Conservation (phyloP, 2,113 vertebrate species). For the Hirundichthys speculiger region DNA sequence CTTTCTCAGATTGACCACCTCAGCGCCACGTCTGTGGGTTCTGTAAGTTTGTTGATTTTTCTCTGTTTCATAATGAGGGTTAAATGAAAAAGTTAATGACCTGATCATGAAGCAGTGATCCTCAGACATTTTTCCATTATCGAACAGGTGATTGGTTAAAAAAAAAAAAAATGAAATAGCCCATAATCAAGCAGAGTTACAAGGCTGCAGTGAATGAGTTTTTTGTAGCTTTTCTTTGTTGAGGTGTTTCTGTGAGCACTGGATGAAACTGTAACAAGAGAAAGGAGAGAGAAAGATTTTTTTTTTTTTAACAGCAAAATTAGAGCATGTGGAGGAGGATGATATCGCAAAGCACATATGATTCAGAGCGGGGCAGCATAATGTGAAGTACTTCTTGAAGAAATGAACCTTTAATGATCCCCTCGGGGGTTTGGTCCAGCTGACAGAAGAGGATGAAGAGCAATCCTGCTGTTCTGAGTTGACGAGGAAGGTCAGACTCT, state of each 20-base stretch:
- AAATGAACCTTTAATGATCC: slow-evolving; percentile 63
- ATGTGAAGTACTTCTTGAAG: slow-evolving; percentile 49
- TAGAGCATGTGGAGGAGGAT: slow-evolving; percentile 67
- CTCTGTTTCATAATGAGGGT: too few relatives aligned
- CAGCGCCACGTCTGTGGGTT: too few relatives aligned
- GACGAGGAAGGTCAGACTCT: slow-evolving; percentile 40
- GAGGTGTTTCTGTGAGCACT: not conserved
- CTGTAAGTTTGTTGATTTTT: too few relatives aligned
- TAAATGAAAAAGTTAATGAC: too few relatives aligned
- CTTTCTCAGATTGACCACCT: too few relatives aligned
- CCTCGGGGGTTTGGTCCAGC: slow-evolving; percentile 28
- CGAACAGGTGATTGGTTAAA: too few relatives aligned
- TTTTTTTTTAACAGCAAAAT: slow-evolving; percentile 53
- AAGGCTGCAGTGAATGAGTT: not conserved
- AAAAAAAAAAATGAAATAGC: not conserved
- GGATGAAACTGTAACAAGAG: slow-evolving; percentile 29
- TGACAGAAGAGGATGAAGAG: slow-evolving; percentile 45
- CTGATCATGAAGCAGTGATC: too few relatives aligned
- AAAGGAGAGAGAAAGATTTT: slow-evolving; percentile 3
- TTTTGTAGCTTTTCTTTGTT: not conserved
- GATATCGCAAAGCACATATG: slow-evolving; percentile 53
- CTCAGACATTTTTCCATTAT: too few relatives aligned
- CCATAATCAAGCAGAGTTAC: not conserved
- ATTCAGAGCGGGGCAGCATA: slow-evolving; percentile 57
- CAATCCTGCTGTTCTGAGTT: slow-evolving; percentile 20